A percentile compares a stretch with the other conserved stretches of the same genome.
phyloP scores from a whole-genome alignment of 2,113 vertebrate genomes.

The Crotalus viridis region DNA sequence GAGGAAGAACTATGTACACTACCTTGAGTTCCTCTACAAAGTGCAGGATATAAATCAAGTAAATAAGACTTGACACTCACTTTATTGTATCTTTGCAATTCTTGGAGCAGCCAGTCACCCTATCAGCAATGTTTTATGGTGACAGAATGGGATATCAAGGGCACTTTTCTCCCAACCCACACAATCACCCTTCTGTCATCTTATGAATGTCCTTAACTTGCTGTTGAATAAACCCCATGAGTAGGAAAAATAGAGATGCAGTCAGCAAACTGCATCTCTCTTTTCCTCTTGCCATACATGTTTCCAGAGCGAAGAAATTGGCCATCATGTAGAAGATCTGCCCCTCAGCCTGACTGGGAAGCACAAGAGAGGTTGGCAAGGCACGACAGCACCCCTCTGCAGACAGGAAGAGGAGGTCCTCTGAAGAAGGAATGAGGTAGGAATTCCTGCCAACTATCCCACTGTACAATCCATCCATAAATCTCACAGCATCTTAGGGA shows the following conservation, averaged over 20 bases:
- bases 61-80: neutral
- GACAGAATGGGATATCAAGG: neutral
- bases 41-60: neutral
- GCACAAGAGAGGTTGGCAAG: neutral
- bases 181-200: neutral
- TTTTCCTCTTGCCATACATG: neutral
- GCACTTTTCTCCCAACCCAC: neutral
- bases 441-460: neutral
- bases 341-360: neutral
- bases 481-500: neutral
- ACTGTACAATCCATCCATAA: neutral
- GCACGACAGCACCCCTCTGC: neutral
- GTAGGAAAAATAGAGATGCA: neutral
- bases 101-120: neutral
- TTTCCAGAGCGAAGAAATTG: neutral
- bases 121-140: neutral
- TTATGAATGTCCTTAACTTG: neutral
- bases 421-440: neutral
- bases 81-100: neutral
- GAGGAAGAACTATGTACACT: neutral
- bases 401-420: neutral
- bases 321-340: neutral
- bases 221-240: neutral
- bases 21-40: neutral
- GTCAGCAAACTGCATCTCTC: neutral